These are phyloP conservation scores for Sphaerodactylus townsendi DNA, from an alignment of 2,113 vertebrate genomes.

Conservation along the genomic window DNA sequence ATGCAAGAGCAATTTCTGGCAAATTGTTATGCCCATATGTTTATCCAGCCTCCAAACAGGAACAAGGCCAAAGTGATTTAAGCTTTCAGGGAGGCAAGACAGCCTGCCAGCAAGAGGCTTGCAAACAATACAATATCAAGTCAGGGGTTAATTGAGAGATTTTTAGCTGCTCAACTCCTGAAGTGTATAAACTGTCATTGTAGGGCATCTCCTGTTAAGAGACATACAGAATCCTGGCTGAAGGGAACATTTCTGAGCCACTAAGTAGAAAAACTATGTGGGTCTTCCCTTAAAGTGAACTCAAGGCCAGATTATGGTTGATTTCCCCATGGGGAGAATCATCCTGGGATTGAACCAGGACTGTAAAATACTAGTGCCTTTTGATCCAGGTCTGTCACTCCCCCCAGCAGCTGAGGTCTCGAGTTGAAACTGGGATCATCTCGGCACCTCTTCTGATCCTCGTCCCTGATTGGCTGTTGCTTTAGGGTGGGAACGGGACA, in stretches of 20 bases:
- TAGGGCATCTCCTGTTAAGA: neutral
- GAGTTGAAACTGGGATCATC: too few species aligned
- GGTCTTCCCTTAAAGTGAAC: neutral
- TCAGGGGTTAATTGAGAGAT: neutral
- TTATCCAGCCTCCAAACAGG: neutral
- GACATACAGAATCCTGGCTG: neutral
- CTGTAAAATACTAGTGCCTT: too few species aligned
- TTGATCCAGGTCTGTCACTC: too few species aligned
- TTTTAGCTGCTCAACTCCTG: neutral
- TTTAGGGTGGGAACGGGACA: too few species aligned
- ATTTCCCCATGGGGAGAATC: too few species aligned
- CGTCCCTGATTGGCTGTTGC: too few species aligned
- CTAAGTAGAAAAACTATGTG: neutral
- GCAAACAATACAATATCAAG: neutral
- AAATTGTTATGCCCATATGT: neutral
- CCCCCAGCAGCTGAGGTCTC: too few species aligned
- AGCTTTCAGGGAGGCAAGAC: neutral
- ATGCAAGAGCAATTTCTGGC: neutral
- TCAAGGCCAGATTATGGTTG: neutral
- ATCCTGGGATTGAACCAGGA: too few species aligned
- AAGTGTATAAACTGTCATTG: neutral
- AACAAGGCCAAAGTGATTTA: neutral
- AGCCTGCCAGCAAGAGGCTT: neutral
- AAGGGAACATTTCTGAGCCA: neutral
- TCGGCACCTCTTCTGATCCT: too few species aligned